Evolutionary conservation across 2,113 vertebrate species (phyloP).

Genomic region (Prinia subflava): DNA sequence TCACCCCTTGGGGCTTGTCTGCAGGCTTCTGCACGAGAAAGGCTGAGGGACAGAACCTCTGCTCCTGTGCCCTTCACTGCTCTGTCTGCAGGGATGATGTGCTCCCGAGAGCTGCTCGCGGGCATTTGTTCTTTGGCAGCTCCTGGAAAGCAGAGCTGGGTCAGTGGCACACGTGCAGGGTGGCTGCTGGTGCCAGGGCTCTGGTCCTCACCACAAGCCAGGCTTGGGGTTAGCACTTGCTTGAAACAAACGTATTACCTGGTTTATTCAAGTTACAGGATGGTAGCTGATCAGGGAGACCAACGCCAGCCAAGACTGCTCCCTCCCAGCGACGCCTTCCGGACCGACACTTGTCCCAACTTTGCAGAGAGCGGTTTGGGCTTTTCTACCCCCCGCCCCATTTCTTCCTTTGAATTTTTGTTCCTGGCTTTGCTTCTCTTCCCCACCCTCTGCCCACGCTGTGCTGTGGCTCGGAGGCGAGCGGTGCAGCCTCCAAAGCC

Average conservation of each 20-base stretch:
- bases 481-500: constrained; percentile 3
- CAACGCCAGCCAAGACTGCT: rapidly evolving
- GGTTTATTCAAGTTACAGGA: not conserved
- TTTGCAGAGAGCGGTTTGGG: not conserved
- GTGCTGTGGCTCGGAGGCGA: not conserved
- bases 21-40: not conserved
- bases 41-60: not conserved
- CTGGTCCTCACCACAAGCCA: not conserved
- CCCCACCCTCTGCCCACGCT: not conserved
- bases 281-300: not conserved
- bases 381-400: not conserved
- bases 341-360: not conserved
- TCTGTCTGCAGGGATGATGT: not conserved
- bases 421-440: not conserved
- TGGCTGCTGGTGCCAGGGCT: not conserved
- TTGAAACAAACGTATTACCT: not conserved
- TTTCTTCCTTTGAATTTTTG: not conserved
- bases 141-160: not conserved
- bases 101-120: not conserved
- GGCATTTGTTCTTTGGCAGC: not conserved
- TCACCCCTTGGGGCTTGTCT: rapidly evolving
- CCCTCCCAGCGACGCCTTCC: not conserved
- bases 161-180: rapidly evolving
- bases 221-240: not conserved
- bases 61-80: not conserved